phyloP scores from a whole-genome alignment of 1,140 invertebrate species.

The Procambarus clarkii region DNA sequence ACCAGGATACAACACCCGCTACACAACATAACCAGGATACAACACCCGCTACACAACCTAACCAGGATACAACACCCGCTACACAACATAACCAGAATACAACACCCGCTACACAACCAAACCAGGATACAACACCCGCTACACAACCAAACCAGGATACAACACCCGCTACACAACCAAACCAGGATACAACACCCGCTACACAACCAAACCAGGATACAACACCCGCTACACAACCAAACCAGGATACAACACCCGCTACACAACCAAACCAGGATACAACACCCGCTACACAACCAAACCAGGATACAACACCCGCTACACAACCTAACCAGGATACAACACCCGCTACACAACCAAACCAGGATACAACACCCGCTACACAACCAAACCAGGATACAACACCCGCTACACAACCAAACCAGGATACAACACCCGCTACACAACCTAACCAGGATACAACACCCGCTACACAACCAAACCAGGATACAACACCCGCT shows the following conservation, averaged over 20 bases:
- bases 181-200: background rate
- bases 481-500: background rate
- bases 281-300: background rate
- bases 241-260: background rate
- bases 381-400: no score
- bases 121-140: background rate
- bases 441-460: no score
- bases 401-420: background rate
- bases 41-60: background rate
- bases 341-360: background rate
- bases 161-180: background rate
- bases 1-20: background rate
- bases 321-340: no score
- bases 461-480: background rate
- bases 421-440: background rate
- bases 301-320: background rate
- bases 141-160: no score
- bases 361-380: background rate
- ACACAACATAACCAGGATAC: no score
- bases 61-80: background rate
- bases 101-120: background rate
- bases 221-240: background rate
- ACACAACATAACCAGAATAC: no score
- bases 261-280: no score
- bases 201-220: no score